Conservation (phyloP, 1,140 invertebrate genomes). For the Drosophila erecta region DNA sequence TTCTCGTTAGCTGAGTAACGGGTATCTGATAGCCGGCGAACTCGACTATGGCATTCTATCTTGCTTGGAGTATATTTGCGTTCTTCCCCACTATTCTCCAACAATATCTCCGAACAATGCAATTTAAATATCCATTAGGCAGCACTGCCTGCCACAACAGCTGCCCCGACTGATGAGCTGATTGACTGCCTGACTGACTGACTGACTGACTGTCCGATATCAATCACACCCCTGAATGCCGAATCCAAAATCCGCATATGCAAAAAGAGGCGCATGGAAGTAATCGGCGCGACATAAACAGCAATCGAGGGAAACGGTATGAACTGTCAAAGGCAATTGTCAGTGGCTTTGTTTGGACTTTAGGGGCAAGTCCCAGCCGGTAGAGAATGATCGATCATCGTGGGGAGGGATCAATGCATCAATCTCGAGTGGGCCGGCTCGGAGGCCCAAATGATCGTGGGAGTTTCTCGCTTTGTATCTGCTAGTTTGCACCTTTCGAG, state of each 20-base stretch:
- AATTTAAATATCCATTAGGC: slow-evolving; percentile 49
- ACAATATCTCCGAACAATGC: slow-evolving; percentile 6
- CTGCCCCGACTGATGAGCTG: slow-evolving; percentile 39
- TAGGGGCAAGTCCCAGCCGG: slow-evolving; percentile 16
- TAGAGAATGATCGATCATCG: slow-evolving; percentile 66
- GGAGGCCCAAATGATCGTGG: slow-evolving; percentile 66
- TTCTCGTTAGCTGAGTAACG: too few species aligned
- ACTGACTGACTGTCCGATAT: slow-evolving; percentile 20
- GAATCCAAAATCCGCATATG: slow-evolving; percentile 33
- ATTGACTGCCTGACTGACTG: slow-evolving; percentile 16
- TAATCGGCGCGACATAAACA: slow-evolving; percentile 58
- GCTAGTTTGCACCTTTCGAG: slow-evolving; percentile 64
- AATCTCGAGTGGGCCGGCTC: slow-evolving; percentile 59
- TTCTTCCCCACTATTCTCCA: too few species aligned
- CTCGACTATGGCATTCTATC: too few species aligned
- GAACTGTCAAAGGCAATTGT: slow-evolving; percentile 79
- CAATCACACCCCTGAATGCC: slow-evolving; percentile 45
- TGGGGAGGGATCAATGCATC: slow-evolving; percentile 32
- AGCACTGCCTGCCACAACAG: slow-evolving; percentile 45
- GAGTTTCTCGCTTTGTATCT: slow-evolving; percentile 57
- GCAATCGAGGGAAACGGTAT: slow-evolving; percentile 62
- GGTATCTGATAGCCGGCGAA: too few species aligned
- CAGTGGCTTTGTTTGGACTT: slow-evolving; percentile 57
- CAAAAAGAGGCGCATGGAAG: slow-evolving; percentile 41
- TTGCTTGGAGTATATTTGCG: too few species aligned